These are phyloP conservation scores for Exephanes ischioxanthus DNA, from an alignment of 2,888 invertebrate species.

Conservation along the genomic window DNA sequence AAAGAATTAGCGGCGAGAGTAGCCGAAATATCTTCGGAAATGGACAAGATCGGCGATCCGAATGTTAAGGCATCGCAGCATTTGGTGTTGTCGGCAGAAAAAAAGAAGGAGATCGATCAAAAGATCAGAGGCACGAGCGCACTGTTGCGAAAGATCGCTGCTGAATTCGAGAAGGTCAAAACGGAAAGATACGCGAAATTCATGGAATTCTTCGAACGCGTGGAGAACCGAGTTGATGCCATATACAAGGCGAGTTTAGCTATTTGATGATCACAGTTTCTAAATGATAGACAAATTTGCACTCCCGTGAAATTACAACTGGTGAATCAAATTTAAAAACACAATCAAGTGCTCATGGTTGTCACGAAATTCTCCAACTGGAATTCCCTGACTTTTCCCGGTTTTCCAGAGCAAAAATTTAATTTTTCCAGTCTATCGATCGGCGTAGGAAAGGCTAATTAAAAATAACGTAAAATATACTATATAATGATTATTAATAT, in stretches of 20 bases:
- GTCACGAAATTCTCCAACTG: no score
- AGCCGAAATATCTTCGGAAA: slow-evolving; percentile 91
- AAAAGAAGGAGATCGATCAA: slow-evolving; percentile 87
- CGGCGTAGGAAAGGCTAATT: no score
- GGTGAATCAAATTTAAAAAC: not conserved
- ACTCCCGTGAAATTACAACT: not conserved
- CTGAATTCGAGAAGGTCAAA: slow-evolving; percentile 95
- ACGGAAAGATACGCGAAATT: slow-evolving; percentile 95
- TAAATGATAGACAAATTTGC: not conserved
- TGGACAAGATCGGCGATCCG: slow-evolving; percentile 96
- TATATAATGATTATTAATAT: no score
- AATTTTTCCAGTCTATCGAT: no score
- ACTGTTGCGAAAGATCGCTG: not conserved
- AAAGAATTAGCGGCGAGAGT: slow-evolving; percentile 92
- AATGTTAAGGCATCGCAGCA: slow-evolving; percentile 90
- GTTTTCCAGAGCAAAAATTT: no score
- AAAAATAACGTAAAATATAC: no score
- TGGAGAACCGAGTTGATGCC: slow-evolving; percentile 96
- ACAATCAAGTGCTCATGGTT: not conserved
- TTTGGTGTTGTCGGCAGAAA: not conserved
- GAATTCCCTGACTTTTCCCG: no score
- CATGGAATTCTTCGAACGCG: slow-evolving; percentile 96
- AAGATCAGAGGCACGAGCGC: slow-evolving; percentile 88
- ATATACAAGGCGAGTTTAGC: slow-evolving; percentile 94
- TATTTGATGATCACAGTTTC: not conserved